Conservation (phyloP, 1,140 invertebrate genomes). For the Drosophila orena region DNA sequence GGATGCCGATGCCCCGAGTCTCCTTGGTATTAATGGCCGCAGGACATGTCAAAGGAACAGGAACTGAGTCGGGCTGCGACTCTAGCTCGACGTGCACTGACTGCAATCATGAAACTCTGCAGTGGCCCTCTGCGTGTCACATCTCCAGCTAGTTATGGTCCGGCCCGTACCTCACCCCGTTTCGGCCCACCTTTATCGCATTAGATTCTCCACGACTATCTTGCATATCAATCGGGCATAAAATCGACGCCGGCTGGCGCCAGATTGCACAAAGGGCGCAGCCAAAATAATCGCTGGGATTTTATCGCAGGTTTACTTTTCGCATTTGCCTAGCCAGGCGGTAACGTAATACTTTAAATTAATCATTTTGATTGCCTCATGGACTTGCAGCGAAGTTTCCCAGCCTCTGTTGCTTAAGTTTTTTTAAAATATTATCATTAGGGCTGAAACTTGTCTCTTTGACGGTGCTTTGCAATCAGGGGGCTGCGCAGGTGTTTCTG, state of each 20-base stretch:
- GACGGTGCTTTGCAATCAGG: conserved; percentile 37
- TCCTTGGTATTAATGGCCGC: conserved; percentile 60
- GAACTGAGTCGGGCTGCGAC: conserved; percentile 68
- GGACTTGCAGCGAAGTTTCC: conserved; percentile 14
- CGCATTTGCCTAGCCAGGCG: conserved; percentile 9
- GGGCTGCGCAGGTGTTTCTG: not conserved
- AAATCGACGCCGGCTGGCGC: conserved; percentile 47
- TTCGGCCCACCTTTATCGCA: not conserved
- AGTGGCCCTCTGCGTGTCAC: not conserved
- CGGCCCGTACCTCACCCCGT: not conserved
- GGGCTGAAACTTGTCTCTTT: conserved; percentile 6
- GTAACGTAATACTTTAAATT: conserved; percentile 34
- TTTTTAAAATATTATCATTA: conserved; percentile 61
- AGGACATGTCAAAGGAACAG: conserved; percentile 73
- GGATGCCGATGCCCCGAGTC: conserved; percentile 7
- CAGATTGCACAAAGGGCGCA: conserved; percentile 48
- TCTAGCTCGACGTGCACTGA: conserved; percentile 58
- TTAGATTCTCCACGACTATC: conserved; percentile 25
- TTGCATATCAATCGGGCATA: conserved; percentile 70
- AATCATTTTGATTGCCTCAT: conserved; percentile 61
- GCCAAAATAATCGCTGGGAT: conserved; percentile 57
- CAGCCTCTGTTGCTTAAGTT: conserved; percentile 47
- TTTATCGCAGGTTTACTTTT: conserved; percentile 45
- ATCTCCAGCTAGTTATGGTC: conserved; percentile 30
- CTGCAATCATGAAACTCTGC: conserved; percentile 67